Evolutionary conservation across 2,888 invertebrate species (phyloP).

Genomic region (Parascotia fuliginaria): DNA sequence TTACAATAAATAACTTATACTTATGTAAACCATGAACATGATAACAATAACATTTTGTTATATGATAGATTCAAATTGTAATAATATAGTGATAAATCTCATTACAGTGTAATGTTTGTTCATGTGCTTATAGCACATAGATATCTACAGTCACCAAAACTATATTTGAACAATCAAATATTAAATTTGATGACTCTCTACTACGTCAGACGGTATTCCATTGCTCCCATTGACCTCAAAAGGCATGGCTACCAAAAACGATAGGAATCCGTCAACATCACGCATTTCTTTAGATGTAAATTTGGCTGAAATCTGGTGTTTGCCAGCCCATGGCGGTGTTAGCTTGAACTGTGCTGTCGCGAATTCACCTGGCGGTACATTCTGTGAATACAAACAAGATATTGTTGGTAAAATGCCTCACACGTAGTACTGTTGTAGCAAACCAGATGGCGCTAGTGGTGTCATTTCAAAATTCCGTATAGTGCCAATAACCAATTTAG

Average conservation of each 20-base stretch:
- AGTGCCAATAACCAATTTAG: no score
- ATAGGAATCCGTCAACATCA: slow-evolving; percentile 95
- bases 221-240: slow-evolving; percentile 50
- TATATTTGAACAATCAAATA: background rate
- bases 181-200: slow-evolving; percentile 61
- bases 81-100: no score
- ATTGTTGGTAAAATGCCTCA: background rate
- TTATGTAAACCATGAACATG: background rate
- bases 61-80: no score
- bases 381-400: slow-evolving; percentile 5
- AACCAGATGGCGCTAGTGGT: slow-evolving; percentile 41
- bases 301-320: slow-evolving; percentile 93
- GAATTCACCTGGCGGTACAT: slow-evolving; percentile 86
- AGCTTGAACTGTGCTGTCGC: slow-evolving; percentile 91
- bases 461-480: no score
- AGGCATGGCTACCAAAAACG: slow-evolving; percentile 87
- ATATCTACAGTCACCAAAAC: no score
- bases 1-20: slow-evolving; percentile 12
- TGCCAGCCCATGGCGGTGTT: slow-evolving; percentile 91
- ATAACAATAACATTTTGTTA: background rate
- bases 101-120: no score
- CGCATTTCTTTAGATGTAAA: slow-evolving; percentile 94
- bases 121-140: no score
- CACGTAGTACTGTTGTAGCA: slow-evolving; percentile 5
- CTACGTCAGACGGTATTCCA: slow-evolving; percentile 59